Percentiles rank a stretch among this genome's conserved stretches.
Evolutionary conservation across 2,113 vertebrate genomes (phyloP).

Genomic region (Cynocephalus volans): DNA sequence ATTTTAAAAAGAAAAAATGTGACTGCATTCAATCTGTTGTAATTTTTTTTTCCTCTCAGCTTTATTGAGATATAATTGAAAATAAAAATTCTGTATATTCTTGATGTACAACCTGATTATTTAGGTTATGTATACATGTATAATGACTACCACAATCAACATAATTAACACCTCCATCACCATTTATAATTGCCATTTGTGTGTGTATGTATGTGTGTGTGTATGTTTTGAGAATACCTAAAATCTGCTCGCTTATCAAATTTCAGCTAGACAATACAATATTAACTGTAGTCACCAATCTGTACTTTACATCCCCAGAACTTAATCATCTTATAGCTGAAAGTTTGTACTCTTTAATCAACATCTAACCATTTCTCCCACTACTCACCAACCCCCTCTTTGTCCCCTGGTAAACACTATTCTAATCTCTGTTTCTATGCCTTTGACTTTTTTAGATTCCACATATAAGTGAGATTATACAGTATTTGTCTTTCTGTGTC

Average conservation of each 20-base stretch:
- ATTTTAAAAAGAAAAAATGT: background rate
- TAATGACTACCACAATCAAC: background rate
- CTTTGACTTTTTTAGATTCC: background rate
- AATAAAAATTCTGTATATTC: background rate
- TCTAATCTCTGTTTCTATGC: background rate
- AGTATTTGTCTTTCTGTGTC: background rate
- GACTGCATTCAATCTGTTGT: background rate
- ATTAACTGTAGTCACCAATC: background rate
- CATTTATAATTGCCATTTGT: background rate
- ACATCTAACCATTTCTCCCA: background rate
- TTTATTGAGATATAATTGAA: background rate
- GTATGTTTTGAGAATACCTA: no score
- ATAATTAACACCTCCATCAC: background rate
- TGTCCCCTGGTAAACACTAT: background rate
- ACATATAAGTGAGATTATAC: background rate
- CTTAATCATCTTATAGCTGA: background rate
- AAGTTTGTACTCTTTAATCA: background rate
- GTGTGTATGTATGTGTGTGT: no score
- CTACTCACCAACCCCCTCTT: background rate
- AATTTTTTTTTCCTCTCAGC: background rate
- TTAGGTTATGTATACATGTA: background rate
- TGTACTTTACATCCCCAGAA: background rate
- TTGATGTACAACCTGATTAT: background rate
- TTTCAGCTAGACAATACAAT: background rate
- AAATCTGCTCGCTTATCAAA: background rate